These are phyloP conservation scores for Babyrousa celebensis DNA, from an alignment of 2,797 vertebrate species.

Conservation along the genomic window DNA sequence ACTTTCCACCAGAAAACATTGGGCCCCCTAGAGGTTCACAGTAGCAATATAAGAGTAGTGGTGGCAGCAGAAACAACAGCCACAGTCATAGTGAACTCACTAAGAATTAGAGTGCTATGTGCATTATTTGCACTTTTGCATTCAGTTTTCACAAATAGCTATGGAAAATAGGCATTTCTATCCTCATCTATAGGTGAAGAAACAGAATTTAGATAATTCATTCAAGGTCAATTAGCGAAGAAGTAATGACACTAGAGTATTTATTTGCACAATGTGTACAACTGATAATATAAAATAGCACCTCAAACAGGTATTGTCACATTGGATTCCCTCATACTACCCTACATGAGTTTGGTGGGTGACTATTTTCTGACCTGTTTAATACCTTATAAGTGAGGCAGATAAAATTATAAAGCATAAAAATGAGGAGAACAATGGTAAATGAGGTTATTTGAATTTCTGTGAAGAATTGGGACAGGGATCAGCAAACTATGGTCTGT, in stretches of 20 bases:
- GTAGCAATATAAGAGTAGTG: neutral
- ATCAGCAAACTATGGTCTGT: neutral
- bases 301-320: neutral
- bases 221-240: neutral
- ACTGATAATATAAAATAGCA: neutral
- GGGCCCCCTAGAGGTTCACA: neutral
- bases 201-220: neutral
- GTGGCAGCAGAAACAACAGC: neutral
- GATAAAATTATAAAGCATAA: neutral
- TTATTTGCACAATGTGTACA: neutral
- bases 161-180: slow-evolving; percentile 1
- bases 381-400: neutral
- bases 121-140: neutral
- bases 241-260: neutral
- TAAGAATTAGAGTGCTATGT: neutral
- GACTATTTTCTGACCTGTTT: neutral
- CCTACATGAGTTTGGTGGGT: neutral
- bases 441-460: neutral
- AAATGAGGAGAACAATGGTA: neutral
- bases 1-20: neutral
- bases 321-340: neutral
- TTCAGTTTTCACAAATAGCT: neutral
- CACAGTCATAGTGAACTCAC: fast-evolving
- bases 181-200: neutral
- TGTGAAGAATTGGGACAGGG: neutral